phyloP scores from a whole-genome alignment of 2,113 vertebrate genomes.

The Erythrolamprus reginae region DNA sequence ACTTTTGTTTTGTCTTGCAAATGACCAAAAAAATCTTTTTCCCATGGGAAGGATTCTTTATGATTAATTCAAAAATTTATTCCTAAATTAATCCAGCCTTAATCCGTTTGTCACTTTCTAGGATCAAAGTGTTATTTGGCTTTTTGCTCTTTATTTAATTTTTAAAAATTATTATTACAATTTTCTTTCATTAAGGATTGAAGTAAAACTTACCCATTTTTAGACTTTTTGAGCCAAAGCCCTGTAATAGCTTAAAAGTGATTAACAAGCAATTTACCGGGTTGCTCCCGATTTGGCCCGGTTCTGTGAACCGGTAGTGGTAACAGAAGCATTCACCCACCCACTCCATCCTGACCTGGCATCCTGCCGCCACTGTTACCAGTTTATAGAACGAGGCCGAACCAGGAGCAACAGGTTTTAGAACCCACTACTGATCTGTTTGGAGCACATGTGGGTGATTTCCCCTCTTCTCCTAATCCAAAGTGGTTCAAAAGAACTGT shows the following conservation, averaged over 20 bases:
- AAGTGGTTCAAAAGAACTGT: background rate
- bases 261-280: background rate
- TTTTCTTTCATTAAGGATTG: background rate
- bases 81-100: background rate
- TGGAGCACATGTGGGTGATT: background rate
- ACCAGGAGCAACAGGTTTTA: too few species aligned
- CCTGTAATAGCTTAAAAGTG: background rate
- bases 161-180: background rate
- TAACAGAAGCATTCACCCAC: too few species aligned
- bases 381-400: too few species aligned
- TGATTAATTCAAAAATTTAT: background rate
- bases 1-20: background rate
- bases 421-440: background rate
- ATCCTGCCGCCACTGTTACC: too few species aligned
- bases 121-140: background rate
- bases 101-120: background rate
- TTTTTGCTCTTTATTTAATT: background rate
- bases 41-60: background rate
- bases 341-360: too few species aligned
- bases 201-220: background rate
- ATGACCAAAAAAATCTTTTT: background rate
- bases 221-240: background rate
- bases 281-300: too few species aligned
- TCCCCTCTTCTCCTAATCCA: background rate
- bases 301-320: too few species aligned